Evolutionary conservation across 2,113 vertebrate species (phyloP).

Genomic region (Lagopus leucura): DNA sequence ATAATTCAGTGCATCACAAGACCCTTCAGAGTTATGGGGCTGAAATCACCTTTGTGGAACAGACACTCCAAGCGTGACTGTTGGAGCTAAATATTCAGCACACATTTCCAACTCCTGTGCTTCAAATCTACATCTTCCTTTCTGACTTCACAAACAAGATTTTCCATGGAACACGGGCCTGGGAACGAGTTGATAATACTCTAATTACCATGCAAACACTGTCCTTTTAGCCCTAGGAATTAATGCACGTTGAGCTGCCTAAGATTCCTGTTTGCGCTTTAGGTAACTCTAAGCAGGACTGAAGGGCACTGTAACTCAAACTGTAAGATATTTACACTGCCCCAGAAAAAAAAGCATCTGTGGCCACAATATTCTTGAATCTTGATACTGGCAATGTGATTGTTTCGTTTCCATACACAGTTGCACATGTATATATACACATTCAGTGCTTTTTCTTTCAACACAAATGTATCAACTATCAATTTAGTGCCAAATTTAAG

Average conservation of each 20-base stretch:
- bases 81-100: not conserved
- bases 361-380: conserved; percentile 57
- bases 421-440: conserved; percentile 10
- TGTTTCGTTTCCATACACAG: conserved; percentile 7
- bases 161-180: not conserved
- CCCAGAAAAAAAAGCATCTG: not conserved
- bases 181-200: not conserved
- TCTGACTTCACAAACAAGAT: not conserved
- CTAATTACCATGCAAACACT: not conserved
- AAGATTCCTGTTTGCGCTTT: not conserved
- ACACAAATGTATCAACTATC: not conserved
- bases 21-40: not conserved
- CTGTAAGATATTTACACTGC: not conserved
- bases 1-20: not conserved
- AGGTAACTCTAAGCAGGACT: not conserved
- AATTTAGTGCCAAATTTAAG: not conserved
- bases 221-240: not conserved
- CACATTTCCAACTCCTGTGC: not conserved
- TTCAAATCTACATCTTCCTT: not conserved
- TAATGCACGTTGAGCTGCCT: not conserved
- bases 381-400: not conserved
- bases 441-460: conserved; percentile 28
- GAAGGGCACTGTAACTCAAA: not conserved
- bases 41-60: not conserved
- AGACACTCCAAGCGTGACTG: not conserved